A percentile compares a stretch with the other conserved stretches of the same genome.
Conservation (phyloP, 92 coral and sea anemone species). For the Blastomussa wellsi region DNA sequence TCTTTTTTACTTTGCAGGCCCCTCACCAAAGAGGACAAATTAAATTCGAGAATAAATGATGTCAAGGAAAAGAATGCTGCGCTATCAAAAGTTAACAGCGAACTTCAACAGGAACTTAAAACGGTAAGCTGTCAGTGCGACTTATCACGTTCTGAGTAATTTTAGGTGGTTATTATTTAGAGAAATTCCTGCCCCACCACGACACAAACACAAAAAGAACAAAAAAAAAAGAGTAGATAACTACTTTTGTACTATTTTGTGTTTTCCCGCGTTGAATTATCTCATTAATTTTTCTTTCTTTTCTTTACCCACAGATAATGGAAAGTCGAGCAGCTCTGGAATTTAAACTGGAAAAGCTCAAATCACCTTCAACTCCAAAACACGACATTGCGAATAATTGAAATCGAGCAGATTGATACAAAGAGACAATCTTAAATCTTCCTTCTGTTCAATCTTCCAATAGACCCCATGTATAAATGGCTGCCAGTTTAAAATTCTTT, state of each 20-base stretch:
- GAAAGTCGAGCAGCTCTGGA: slow-evolving; percentile 80
- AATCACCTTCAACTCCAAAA: slow-evolving; percentile 46
- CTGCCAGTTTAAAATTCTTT: no score
- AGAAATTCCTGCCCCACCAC: neutral
- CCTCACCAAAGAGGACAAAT: slow-evolving; percentile 81
- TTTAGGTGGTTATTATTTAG: neutral
- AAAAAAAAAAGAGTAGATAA: no score
- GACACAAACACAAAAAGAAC: neutral
- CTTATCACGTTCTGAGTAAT: neutral
- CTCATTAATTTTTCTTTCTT: neutral
- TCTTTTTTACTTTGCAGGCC: slow-evolving; percentile 60
- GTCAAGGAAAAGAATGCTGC: slow-evolving; percentile 81
- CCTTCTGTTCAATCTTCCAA: neutral
- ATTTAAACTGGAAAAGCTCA: slow-evolving; percentile 74
- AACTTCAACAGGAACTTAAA: slow-evolving; percentile 90
- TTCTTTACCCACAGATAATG: slow-evolving; percentile 68
- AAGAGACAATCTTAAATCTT: neutral
- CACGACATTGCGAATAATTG: neutral
- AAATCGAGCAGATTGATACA: neutral
- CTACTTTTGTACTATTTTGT: no score
- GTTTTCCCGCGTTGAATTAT: no score
- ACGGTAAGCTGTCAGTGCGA: slow-evolving; percentile 59
- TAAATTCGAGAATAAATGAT: slow-evolving; percentile 82
- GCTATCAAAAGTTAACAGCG: slow-evolving; percentile 87
- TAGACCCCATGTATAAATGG: no score